Conservation (phyloP, 2,113 vertebrate species). For the Cyprinodon tularosa region DNA sequence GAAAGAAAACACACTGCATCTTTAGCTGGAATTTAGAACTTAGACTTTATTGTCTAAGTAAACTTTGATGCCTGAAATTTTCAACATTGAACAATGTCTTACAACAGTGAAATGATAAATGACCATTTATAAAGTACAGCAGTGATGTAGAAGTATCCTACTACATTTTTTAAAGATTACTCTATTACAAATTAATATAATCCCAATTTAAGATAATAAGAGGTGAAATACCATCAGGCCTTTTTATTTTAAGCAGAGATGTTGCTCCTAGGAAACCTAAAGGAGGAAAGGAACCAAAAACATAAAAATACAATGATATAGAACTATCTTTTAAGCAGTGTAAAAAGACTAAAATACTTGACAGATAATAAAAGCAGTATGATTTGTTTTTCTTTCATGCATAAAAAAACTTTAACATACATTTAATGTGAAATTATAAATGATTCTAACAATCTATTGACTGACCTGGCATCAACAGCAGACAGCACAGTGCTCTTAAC, state of each 20-base stretch:
- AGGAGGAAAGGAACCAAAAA: not conserved
- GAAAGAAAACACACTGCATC: not conserved
- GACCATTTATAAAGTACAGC: too few species aligned
- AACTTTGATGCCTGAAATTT: too few species aligned
- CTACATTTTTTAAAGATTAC: too few species aligned
- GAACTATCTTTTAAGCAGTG: not conserved
- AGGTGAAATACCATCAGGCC: slow-evolving; percentile 53
- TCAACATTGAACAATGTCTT: too few species aligned
- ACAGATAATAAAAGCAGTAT: not conserved
- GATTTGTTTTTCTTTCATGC: not conserved
- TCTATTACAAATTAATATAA: not conserved
- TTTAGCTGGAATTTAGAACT: not conserved
- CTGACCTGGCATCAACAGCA: slow-evolving; percentile 67
- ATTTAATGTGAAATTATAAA: not conserved
- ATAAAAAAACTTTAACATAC: not conserved
- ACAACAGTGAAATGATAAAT: too few species aligned
- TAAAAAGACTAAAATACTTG: not conserved
- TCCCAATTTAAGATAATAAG: not conserved
- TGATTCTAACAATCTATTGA: not conserved
- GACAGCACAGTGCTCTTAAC: slow-evolving; percentile 36
- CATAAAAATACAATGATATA: not conserved
- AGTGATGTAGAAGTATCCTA: too few species aligned
- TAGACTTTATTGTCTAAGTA: too few species aligned
- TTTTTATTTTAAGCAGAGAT: slow-evolving; percentile 63
- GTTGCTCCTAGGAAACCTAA: slow-evolving; percentile 66